phyloP scores from a whole-genome alignment of 1,140 invertebrate species.

The Bathynomus jamesi region DNA sequence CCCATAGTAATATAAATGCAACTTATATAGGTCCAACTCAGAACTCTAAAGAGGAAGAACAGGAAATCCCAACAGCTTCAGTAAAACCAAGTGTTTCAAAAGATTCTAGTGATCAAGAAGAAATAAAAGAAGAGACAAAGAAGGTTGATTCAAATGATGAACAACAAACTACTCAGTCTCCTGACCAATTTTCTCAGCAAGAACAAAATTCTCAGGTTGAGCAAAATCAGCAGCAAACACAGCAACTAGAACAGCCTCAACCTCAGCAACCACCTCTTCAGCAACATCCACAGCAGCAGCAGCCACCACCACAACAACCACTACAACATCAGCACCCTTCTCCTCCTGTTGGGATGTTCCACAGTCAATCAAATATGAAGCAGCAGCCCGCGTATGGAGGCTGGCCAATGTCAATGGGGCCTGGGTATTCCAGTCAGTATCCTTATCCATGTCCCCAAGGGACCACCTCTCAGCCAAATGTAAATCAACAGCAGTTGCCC shows the following conservation, averaged over 20 bases:
- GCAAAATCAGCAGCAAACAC: conserved; percentile 6
- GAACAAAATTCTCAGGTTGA: not conserved
- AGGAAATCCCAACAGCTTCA: too few relatives aligned
- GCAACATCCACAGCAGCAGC: conserved; percentile 7
- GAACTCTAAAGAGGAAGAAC: too few relatives aligned
- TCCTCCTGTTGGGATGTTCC: not conserved
- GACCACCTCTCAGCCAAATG: not conserved
- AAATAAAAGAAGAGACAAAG: not conserved
- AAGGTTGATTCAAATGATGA: not conserved
- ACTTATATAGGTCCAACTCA: too few relatives aligned
- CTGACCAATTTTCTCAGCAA: not conserved
- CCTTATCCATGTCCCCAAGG: not conserved
- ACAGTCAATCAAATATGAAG: not conserved
- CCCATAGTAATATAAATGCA: too few relatives aligned
- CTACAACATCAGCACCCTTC: conserved; percentile 2
- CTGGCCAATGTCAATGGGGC: not conserved
- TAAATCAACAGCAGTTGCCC: not conserved
- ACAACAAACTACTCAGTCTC: not conserved
- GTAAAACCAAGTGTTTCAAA: too few relatives aligned
- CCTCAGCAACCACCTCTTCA: conserved; percentile 1
- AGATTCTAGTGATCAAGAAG: not conserved
- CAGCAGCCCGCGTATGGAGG: not conserved
- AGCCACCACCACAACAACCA: conserved; percentile 10
- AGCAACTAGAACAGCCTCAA: conserved; percentile 7
- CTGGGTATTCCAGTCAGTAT: not conserved